phyloP scores from a whole-genome alignment of 2,888 invertebrate genomes.

The Nomada hirtipes region DNA sequence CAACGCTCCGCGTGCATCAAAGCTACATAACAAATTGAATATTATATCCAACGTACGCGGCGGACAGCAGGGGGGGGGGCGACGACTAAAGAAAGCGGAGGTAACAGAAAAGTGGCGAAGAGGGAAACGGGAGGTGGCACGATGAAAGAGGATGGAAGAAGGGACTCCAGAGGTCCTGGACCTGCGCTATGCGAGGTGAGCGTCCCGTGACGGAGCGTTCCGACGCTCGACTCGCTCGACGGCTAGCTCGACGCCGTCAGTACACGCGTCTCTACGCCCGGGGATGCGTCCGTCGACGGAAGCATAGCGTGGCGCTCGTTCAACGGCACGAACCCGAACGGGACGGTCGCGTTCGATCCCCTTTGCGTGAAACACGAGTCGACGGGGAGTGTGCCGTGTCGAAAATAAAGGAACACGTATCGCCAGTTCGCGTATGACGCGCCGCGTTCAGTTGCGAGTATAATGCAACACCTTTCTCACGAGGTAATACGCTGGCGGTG shows the following conservation, averaged over 20 bases:
- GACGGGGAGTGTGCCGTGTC: conserved; percentile 22
- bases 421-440: conserved; percentile 55
- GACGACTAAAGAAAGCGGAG: conserved; percentile 24
- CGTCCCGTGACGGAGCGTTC: conserved; percentile 74
- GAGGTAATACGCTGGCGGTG: conserved; percentile 70
- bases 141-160: conserved; percentile 56
- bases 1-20: conserved; percentile 62
- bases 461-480: conserved; percentile 77
- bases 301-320: conserved; percentile 42
- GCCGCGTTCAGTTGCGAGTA: conserved; percentile 66
- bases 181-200: conserved; percentile 73
- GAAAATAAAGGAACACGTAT: conserved; percentile 1
- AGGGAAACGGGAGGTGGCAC: conserved; percentile 26
- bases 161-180: conserved; percentile 65
- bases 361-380: neutral
- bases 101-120: conserved; percentile 17
- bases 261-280: conserved; percentile 82
- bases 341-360: conserved; percentile 4
- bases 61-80: neutral
- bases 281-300: conserved; percentile 77
- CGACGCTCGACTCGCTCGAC: conserved; percentile 73
- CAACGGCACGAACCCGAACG: neutral
- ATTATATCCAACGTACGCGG: conserved; percentile 63
- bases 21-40: conserved; percentile 75
- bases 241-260: conserved; percentile 77